Evolutionary conservation across 2,888 invertebrate species (phyloP).

Genomic region (Cheilosia variabilis): DNA sequence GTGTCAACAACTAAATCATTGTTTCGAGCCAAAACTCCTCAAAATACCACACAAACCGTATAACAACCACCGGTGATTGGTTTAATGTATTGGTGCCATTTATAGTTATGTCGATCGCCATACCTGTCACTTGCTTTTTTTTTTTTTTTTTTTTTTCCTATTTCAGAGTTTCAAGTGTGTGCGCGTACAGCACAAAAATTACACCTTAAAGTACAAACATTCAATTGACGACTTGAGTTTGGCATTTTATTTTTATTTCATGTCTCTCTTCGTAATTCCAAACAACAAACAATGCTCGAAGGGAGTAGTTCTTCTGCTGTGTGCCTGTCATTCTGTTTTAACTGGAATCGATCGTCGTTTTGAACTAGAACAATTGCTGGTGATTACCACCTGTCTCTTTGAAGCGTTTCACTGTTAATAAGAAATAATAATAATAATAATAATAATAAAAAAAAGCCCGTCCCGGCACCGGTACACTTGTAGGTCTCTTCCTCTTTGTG

Average conservation of each 20-base stretch:
- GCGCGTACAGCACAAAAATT: slow-evolving; percentile 56
- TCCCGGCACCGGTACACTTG: neutral
- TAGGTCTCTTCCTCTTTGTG: slow-evolving; percentile 42
- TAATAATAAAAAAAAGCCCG: neutral
- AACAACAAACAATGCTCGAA: slow-evolving; percentile 59
- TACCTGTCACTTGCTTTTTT: slow-evolving; percentile 34
- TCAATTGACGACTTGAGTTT: slow-evolving; percentile 59
- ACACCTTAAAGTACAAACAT: slow-evolving; percentile 58
- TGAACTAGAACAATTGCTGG: slow-evolving; percentile 72
- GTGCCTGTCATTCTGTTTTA: slow-evolving; percentile 19
- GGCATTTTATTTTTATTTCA: slow-evolving; percentile 18
- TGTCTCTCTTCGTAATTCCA: slow-evolving; percentile 31
- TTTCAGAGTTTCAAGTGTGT: slow-evolving; percentile 56
- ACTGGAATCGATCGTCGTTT: slow-evolving; percentile 67
- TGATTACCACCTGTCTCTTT: slow-evolving; percentile 54
- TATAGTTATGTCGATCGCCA: slow-evolving; percentile 62
- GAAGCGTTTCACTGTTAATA: slow-evolving; percentile 4
- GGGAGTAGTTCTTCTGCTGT: slow-evolving; percentile 17
- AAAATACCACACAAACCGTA: slow-evolving; percentile 30
- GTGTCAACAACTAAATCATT: slow-evolving; percentile 65
- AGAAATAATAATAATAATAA: neutral
- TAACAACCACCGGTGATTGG: slow-evolving; percentile 51
- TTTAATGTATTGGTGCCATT: slow-evolving; percentile 37
- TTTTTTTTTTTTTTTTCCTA: slow-evolving; percentile 23
- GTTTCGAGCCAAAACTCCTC: slow-evolving; percentile 33